Percentiles rank a stretch among this genome's conserved stretches.
phyloP scores from a whole-genome alignment of 2,113 vertebrate genomes.

The Leptodactylus fuscus region DNA sequence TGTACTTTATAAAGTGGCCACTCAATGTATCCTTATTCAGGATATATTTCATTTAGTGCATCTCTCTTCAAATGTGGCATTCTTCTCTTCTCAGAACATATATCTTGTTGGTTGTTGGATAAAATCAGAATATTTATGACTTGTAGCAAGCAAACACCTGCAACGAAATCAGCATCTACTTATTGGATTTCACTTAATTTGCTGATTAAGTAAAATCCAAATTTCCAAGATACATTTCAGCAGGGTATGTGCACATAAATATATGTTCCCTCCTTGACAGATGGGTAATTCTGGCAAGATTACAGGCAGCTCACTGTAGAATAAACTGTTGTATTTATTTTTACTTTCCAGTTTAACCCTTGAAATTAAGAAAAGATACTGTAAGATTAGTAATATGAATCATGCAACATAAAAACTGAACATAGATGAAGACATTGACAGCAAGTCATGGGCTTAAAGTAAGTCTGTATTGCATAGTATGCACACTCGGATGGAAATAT shows the following conservation, averaged over 20 bases:
- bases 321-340: conserved; percentile 54
- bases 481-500: background rate
- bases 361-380: background rate
- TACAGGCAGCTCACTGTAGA: conserved; percentile 47
- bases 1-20: conserved; percentile 1
- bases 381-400: background rate
- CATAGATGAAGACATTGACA: no score
- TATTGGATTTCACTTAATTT: conserved; percentile 61
- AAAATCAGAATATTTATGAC: conserved; percentile 59
- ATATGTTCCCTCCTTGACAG: conserved; percentile 57
- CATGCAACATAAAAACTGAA: background rate
- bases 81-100: conserved; percentile 13
- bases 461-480: background rate
- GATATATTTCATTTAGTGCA: conserved; percentile 4
- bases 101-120: conserved; percentile 54
- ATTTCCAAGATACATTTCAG: conserved; percentile 58
- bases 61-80: background rate
- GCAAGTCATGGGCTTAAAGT: background rate
- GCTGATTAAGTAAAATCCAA: conserved; percentile 61
- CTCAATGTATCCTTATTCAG: background rate
- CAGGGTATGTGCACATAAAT: conserved; percentile 56
- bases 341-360: conserved; percentile 39
- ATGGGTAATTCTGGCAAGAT: conserved; percentile 57
- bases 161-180: conserved; percentile 60
- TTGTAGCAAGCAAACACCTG: conserved; percentile 57